These are phyloP conservation scores for Synodontis membranacea DNA, from an alignment of 2,113 vertebrate genomes.

Conservation along the genomic window DNA sequence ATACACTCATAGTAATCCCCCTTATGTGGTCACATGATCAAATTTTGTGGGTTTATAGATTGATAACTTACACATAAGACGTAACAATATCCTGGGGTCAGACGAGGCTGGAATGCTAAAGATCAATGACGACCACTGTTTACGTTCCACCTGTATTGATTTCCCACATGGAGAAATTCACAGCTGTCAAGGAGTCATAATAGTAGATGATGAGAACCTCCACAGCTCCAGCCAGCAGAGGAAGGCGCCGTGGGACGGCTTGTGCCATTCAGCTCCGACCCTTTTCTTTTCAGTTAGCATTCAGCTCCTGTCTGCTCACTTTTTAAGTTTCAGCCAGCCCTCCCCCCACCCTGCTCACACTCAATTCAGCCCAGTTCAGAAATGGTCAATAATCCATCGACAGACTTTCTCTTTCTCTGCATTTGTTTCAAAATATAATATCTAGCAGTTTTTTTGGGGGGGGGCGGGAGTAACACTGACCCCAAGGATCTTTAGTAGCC, in stretches of 20 bases:
- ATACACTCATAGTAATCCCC: not conserved
- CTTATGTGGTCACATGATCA: not conserved
- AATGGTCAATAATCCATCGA: conserved; percentile 40
- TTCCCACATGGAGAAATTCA: conserved; percentile 27
- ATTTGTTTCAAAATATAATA: not conserved
- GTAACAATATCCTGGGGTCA: not conserved
- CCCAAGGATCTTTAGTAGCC: not conserved
- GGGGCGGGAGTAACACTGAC: not conserved
- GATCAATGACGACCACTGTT: conserved; percentile 27
- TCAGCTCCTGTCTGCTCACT: conserved; percentile 28
- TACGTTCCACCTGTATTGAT: conserved; percentile 38
- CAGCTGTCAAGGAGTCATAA: conserved; percentile 18
- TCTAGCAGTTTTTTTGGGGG: not conserved
- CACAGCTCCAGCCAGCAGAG: conserved; percentile 9
- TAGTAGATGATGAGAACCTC: not conserved
- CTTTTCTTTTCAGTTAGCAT: conserved; percentile 45
- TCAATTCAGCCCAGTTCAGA: conserved; percentile 31
- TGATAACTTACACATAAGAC: not conserved
- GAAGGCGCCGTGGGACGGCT: not conserved
- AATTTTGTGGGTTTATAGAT: conserved; percentile 33
- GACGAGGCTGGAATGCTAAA: conserved; percentile 16
- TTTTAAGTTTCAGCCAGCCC: conserved; percentile 36
- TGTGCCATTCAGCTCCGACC: conserved; percentile 46
- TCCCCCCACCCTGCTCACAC: conserved; percentile 26
- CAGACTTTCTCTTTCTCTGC: not conserved